Evolutionary conservation across 2,888 invertebrate genomes (phyloP), one percentile per base, ranked within the genome.

Genomic region (Philopedon plagiatum): DNA sequence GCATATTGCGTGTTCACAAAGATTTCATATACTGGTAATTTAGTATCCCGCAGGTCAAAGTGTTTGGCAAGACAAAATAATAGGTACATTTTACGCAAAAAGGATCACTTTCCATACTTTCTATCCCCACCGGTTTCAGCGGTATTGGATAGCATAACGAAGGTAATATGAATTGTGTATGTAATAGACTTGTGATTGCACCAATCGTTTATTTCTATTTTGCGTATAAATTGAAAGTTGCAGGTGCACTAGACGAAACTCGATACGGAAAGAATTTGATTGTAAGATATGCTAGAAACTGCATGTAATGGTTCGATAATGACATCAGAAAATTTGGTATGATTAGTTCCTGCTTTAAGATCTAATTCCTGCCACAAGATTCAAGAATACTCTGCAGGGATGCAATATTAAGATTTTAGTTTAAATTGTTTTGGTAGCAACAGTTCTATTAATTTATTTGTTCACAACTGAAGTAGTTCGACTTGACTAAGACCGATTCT

Each of bases 1-100:
- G 13, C 7, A 26, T 13, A 9, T 49, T 26, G 23, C 49, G 49
- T 49, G 49, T n/a, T 49, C 13, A 26, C 49, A 26, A 49, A 26
- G 5, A 49, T 13, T 26, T 13, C 13, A 49, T 23, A 13, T 1
- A 2, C 49, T 0, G n/a, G 49, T 26, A n/a, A 49, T n/a, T 49
- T 26, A 5, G 19, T 49, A 49, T 11, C 26, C 49, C 26, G 5
- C 7, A 26, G 49, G 49, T 49, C 49, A 49, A n/a, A 49, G 49
- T 49, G 49, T 49, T 49, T 49, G 13, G 49, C 49, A 49, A 49
- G 15, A 21, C 9, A 11, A 46, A 46, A 46, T 46, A 21, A 46
- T 39, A n/a, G n/a, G n/a, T n/a, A 39, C n/a, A 15, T 23, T 46
- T 49, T 49, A 49, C 0, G 13, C 26, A 7, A 49, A 49, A 49